Conservation (phyloP, 2,797 vertebrate genomes). For the Danio aesculapii region DNA sequence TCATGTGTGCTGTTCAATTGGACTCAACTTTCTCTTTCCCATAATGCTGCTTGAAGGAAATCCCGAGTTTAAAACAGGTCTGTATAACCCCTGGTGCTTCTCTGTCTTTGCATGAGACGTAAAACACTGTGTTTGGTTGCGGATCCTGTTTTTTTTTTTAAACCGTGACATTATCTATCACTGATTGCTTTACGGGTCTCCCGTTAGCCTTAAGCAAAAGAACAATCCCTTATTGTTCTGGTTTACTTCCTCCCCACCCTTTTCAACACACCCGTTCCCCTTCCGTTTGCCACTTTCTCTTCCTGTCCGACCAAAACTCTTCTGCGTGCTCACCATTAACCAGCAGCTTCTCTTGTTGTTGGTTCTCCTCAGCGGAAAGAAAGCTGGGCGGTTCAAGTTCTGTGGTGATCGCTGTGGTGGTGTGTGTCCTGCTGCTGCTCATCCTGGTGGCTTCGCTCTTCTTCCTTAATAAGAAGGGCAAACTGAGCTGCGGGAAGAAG, state of each 20-base stretch:
- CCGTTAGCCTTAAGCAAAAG: background rate
- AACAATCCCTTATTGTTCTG: slow-evolving; percentile 54
- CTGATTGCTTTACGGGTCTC: background rate
- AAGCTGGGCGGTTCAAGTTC: slow-evolving; percentile 83
- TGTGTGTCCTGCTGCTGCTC: slow-evolving; percentile 89
- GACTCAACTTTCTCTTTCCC: slow-evolving; percentile 80
- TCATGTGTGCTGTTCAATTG: slow-evolving; percentile 62
- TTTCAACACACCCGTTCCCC: slow-evolving; percentile 19
- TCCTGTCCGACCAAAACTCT: slow-evolving; percentile 10
- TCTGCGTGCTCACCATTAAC: background rate
- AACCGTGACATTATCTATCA: slow-evolving; percentile 27
- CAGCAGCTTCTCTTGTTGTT: background rate
- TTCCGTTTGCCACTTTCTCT: slow-evolving; percentile 24
- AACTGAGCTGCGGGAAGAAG: slow-evolving; percentile 80
- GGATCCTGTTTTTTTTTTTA: background rate
- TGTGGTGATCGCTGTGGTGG: slow-evolving; percentile 88
- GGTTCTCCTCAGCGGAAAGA: slow-evolving; percentile 68
- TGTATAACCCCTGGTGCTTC: slow-evolving; percentile 71
- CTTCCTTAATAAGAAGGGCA: slow-evolving; percentile 86
- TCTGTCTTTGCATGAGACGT: slow-evolving; percentile 14
- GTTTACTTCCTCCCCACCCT: slow-evolving; percentile 47
- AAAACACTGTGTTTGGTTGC: slow-evolving; percentile 22
- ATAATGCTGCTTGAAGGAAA: slow-evolving; percentile 85
- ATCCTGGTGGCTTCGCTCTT: slow-evolving; percentile 87
- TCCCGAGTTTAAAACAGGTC: slow-evolving; percentile 83